A percentile compares a stretch with the other conserved stretches of the same genome.
Conservation (phyloP, 2,113 vertebrate species). For the Vidua chalybeata region DNA sequence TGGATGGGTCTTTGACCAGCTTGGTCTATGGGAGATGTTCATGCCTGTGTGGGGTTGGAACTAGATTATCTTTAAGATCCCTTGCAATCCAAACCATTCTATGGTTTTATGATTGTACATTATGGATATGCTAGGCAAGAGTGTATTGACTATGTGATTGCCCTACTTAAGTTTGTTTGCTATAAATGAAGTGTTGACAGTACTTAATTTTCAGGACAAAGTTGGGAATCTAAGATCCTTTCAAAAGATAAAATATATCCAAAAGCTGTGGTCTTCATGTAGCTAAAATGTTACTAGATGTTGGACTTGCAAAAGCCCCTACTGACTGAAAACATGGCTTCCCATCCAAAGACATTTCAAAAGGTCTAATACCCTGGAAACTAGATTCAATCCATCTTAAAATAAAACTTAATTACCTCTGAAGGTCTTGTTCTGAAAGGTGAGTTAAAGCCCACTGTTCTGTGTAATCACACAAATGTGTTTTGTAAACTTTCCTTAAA, state of each 20-base stretch:
- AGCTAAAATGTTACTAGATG: neutral
- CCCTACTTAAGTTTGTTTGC: neutral
- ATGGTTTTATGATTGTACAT: neutral
- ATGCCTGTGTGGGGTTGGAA: neutral
- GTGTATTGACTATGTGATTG: neutral
- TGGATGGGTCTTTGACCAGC: neutral
- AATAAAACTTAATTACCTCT: neutral
- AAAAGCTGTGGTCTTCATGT: neutral
- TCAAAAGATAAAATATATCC: neutral
- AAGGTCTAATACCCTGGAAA: neutral
- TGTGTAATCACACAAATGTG: neutral
- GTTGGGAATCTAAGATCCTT: neutral
- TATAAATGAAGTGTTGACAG: neutral
- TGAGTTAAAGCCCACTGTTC: neutral
- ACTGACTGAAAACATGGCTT: neutral
- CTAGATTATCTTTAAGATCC: neutral
- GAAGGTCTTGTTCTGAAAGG: neutral
- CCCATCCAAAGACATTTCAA: neutral
- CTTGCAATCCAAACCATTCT: neutral
- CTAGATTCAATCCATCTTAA: neutral
- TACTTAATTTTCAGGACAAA: neutral
- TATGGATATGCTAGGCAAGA: neutral
- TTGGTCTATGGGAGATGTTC: neutral
- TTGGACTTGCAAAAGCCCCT: neutral
- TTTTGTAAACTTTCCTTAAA: neutral